A percentile compares a stretch with the other conserved stretches of the same genome.
phyloP scores from a whole-genome alignment of 2,797 vertebrate species.

The Peromyscus aztecus region DNA sequence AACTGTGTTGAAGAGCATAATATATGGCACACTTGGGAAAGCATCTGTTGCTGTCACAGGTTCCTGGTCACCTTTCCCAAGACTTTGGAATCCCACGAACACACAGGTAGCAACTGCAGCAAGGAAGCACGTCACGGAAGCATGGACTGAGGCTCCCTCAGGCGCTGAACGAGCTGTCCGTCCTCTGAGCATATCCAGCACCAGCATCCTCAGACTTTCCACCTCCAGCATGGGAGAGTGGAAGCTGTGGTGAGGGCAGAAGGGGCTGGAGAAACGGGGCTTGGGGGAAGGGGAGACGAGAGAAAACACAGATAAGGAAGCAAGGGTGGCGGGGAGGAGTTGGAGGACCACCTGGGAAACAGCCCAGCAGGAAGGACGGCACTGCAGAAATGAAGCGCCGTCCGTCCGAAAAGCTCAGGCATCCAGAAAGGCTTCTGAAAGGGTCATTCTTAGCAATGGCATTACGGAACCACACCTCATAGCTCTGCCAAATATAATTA shows the following conservation, averaged over 20 bases:
- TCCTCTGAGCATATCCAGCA: constrained; percentile 4
- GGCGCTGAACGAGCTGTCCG: not conserved
- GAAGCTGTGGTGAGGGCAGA: not conserved
- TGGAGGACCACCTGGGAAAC: not conserved
- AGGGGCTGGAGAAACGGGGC: not conserved
- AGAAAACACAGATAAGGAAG: not conserved
- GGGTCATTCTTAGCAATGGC: constrained; percentile 74
- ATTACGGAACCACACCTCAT: constrained; percentile 67
- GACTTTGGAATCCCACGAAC: constrained; percentile 38
- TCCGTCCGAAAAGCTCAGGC: constrained; percentile 50
- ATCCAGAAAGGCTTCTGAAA: constrained; percentile 70
- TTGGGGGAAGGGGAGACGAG: constrained; percentile 5
- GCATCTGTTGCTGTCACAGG: not conserved
- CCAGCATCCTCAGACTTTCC: not conserved
- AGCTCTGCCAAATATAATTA: constrained; percentile 77
- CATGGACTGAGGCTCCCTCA: constrained; percentile 24
- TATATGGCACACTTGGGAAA: constrained; percentile 56
- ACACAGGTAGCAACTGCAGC: not conserved
- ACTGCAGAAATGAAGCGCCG: not conserved
- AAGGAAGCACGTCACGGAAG: not conserved
- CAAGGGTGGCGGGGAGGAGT: not conserved
- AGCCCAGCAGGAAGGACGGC: not conserved
- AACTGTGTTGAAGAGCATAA: constrained; percentile 50
- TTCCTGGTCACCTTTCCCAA: constrained; percentile 23
- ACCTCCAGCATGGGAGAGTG: not conserved